These are phyloP conservation scores for Forficula auricularia DNA, from an alignment of 1,140 invertebrate genomes.

Conservation along the genomic window DNA sequence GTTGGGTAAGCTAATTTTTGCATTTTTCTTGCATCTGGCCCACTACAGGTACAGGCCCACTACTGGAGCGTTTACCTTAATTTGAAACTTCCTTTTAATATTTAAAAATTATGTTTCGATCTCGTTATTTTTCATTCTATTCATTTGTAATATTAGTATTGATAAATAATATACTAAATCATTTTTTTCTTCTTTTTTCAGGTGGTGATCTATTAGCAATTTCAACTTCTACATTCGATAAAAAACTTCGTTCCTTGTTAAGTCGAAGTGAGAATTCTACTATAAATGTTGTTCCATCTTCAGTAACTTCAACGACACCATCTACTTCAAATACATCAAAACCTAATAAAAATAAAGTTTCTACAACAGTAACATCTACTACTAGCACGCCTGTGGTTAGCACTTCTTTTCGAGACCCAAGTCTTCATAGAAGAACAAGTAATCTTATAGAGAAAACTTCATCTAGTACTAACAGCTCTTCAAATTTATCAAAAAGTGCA, in stretches of 20 bases:
- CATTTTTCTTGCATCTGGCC: too few species aligned
- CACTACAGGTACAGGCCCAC: too few species aligned
- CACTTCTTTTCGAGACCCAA: slow-evolving; percentile 15
- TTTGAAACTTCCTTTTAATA: slow-evolving; percentile 1
- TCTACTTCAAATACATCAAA: slow-evolving; percentile 6
- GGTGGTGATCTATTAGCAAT: slow-evolving; percentile 47
- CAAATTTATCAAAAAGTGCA: too few species aligned
- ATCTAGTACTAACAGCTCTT: too few species aligned
- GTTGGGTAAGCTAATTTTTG: too few species aligned
- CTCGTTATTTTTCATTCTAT: slow-evolving; percentile 2
- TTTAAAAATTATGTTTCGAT: slow-evolving; percentile 4
- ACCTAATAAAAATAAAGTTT: not conserved
- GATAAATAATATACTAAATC: not conserved
- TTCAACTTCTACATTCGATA: slow-evolving; percentile 55
- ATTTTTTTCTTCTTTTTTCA: slow-evolving; percentile 22
- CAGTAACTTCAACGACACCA: slow-evolving; percentile 1
- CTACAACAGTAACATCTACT: not conserved
- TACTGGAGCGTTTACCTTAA: too few species aligned
- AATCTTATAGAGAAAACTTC: too few species aligned
- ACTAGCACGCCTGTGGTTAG: not conserved
- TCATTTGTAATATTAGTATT: slow-evolving; percentile 7
- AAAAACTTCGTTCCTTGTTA: slow-evolving; percentile 45
- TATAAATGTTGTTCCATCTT: slow-evolving; percentile 13
- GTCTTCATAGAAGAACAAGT: slow-evolving; percentile 13
- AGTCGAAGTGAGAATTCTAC: slow-evolving; percentile 21